These are phyloP conservation scores for Leptinotarsa undecemlineata DNA, from an alignment of 1,140 invertebrate species.

Conservation along the genomic window DNA sequence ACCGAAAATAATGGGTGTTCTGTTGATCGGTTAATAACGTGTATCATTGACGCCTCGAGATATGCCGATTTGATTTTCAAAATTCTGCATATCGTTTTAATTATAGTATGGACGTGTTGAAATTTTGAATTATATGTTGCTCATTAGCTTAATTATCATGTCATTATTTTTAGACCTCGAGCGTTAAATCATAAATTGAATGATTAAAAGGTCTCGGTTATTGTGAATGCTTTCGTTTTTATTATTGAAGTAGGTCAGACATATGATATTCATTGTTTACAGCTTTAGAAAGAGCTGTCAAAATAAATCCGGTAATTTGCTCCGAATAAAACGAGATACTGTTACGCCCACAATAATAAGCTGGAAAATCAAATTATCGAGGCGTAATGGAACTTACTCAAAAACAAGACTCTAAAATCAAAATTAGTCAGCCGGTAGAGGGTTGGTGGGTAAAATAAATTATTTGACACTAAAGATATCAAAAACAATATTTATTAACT, in stretches of 20 bases:
- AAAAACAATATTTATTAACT: no score
- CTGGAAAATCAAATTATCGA: no score
- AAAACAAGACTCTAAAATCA: no score
- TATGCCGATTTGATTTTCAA: background rate
- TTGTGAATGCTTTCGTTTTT: background rate
- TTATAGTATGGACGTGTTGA: background rate
- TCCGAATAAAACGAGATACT: no score
- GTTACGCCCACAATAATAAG: no score
- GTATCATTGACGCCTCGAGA: conserved; percentile 7
- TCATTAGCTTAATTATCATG: conserved; percentile 4
- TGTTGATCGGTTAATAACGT: background rate
- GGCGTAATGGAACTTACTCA: no score
- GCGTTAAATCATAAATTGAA: background rate
- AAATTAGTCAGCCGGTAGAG: no score
- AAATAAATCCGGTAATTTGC: no score
- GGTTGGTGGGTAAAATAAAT: no score
- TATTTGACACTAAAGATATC: no score
- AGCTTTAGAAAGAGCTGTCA: no score
- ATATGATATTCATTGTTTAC: no score
- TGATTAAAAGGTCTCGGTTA: background rate
- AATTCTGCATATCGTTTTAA: background rate
- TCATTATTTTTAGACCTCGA: background rate
- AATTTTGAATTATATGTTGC: background rate
- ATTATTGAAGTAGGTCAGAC: background rate
- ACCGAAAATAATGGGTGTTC: background rate